Evolutionary conservation across 1,140 invertebrate species (phyloP).

Genomic region (Oscheius sp.): DNA sequence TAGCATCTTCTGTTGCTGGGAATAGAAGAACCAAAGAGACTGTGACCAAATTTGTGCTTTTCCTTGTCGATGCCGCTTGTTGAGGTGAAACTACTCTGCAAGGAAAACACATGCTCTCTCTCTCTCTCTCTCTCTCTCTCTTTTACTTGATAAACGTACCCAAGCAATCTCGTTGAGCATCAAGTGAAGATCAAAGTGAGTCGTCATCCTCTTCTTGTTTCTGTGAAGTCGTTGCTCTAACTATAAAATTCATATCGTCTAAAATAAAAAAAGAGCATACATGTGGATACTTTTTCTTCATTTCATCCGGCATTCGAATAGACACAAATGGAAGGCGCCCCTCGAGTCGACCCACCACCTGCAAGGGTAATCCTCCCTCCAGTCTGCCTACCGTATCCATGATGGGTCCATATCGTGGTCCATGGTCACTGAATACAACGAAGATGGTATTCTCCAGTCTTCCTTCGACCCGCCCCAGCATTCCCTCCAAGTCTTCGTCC

Average conservation of each 20-base stretch:
- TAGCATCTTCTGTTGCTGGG: slow-evolving; percentile 60
- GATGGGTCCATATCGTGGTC: slow-evolving; percentile 78
- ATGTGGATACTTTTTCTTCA: slow-evolving; percentile 68
- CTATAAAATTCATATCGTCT: slow-evolving; percentile 43
- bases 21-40: slow-evolving; percentile 60
- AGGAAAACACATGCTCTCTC: not conserved
- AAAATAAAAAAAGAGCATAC: not conserved
- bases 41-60: slow-evolving; percentile 17
- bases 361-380: slow-evolving; percentile 61
- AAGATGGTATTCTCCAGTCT: slow-evolving; percentile 67
- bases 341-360: slow-evolving; percentile 76
- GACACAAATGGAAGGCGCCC: slow-evolving; percentile 81
- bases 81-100: slow-evolving; percentile 45
- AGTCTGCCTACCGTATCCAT: slow-evolving; percentile 69
- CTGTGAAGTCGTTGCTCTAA: slow-evolving; percentile 70
- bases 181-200: slow-evolving; percentile 49
- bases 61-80: slow-evolving; percentile 24
- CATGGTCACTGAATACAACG: slow-evolving; percentile 85
- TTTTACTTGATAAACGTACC: not conserved
- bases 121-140: slow-evolving; percentile 4
- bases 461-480: slow-evolving; percentile 35
- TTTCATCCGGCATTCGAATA: slow-evolving; percentile 73
- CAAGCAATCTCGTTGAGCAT: slow-evolving; percentile 51
- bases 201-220: slow-evolving; percentile 66
- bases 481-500: slow-evolving; percentile 42